Base-by-base conservation (phyloP, 1,140 invertebrate species). In the Philopotamus ludificatus region DNA sequence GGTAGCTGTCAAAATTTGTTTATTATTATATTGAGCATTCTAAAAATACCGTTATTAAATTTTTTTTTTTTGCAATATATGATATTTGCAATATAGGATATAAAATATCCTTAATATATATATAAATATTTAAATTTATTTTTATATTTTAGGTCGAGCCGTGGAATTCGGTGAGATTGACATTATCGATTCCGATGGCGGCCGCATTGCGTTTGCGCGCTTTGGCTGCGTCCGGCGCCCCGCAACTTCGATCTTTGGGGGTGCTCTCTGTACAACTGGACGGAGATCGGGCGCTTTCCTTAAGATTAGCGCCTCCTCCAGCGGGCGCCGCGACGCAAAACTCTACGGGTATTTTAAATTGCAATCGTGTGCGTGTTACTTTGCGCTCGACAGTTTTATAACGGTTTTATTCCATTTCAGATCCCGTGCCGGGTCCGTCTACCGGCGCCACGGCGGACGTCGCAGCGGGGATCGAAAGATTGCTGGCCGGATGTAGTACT, bases 91-190 rank as follows among this genome's bases (percentile, higher is more conserved):
- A n/a, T n/a, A n/a, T n/a, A n/a, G n/a, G n/a, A n/a, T n/a, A n/a
- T n/a, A n/a, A n/a, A n/a, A n/a, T n/a, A n/a, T n/a, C n/a, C n/a
- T n/a, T n/a, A n/a, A n/a, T n/a, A n/a, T n/a, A n/a, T n/a, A n/a
- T n/a, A n/a, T n/a, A n/a, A n/a, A n/a, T n/a, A n/a, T n/a, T n/a
- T n/a, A n/a, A n/a, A n/a, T n/a, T n/a, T n/a, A n/a, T n/a, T n/a
- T n/a, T n/a, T n/a, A 10, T 4, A 4, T 18, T 26, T 10, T 74
- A 97, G 85, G 91, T 97, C 82, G 95, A 98, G 86, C 95, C 95
- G 85, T 97, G 94, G 94, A 96, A 97, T 82, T 95, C 93, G 74
- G 95, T 98, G 71, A 88, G 93, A 80, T 94, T 98, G 76, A 97
- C 94, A 79, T 91, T 98, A 82, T 94, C 93, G 74, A 93, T 98